Percentiles rank a stretch among this genome's conserved stretches.
Conservation (phyloP, 2,797 vertebrate genomes). For the Haliaeetus albicilla region DNA sequence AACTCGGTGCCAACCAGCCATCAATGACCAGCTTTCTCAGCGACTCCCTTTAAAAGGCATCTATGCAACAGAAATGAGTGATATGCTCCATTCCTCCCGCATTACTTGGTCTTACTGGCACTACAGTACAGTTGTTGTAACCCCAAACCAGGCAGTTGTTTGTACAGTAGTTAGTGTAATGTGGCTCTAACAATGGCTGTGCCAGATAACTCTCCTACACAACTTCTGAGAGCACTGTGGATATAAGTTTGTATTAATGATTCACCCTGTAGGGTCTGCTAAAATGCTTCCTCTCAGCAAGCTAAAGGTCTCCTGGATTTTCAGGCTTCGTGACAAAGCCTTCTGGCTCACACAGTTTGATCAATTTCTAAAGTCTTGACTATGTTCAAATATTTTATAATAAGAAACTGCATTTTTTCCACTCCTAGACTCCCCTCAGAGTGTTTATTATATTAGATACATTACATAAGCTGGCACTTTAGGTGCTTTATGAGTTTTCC, state of each 20-base stretch:
- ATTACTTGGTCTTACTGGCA: slow-evolving; percentile 6
- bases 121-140: not conserved
- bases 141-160: slow-evolving; percentile 57
- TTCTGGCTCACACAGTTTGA: not conserved
- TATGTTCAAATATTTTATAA: slow-evolving; percentile 27
- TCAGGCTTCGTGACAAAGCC: slow-evolving; percentile 13
- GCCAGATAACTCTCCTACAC: slow-evolving; percentile 53
- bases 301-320: slow-evolving; percentile 39
- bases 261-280: slow-evolving; percentile 4
- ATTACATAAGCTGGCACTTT: slow-evolving; percentile 49
- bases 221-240: not conserved
- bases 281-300: not conserved
- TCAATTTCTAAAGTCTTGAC: slow-evolving; percentile 21
- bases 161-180: slow-evolving; percentile 42
- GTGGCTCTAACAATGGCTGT: not conserved
- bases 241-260: slow-evolving; percentile 25
- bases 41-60: slow-evolving; percentile 26
- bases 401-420: slow-evolving; percentile 44
- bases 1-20: not conserved
- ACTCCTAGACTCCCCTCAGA: slow-evolving; percentile 5
- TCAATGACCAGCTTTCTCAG: not conserved
- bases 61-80: slow-evolving; percentile 6
- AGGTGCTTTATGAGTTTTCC: slow-evolving; percentile 60
- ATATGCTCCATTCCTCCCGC: slow-evolving; percentile 1
- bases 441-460: slow-evolving; percentile 44